Percentiles rank a stretch among this genome's conserved stretches.
Conservation (phyloP, 2,888 invertebrate species). For the Opisthograptis luteolata region DNA sequence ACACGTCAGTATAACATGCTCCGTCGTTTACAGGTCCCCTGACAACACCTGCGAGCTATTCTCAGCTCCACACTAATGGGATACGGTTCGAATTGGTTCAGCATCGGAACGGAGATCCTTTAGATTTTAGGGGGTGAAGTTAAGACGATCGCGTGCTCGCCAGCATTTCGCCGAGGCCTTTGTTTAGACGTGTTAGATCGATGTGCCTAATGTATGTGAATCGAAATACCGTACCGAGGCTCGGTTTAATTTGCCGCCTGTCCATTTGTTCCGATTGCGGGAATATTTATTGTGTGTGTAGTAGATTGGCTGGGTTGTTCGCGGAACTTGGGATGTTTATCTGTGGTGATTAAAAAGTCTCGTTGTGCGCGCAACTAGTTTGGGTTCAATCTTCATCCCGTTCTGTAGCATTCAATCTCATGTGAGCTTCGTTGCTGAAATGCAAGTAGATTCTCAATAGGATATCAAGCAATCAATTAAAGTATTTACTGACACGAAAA, state of each 20-base stretch:
- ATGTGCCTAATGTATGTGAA: constrained; percentile 79
- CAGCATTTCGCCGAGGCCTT: constrained; percentile 69
- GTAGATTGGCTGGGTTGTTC: constrained; percentile 56
- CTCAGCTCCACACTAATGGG: not conserved
- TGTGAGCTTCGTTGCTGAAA: too few relatives aligned
- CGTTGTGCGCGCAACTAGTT: constrained; percentile 8
- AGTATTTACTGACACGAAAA: too few relatives aligned
- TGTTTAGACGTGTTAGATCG: constrained; percentile 81
- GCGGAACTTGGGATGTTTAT: constrained; percentile 34
- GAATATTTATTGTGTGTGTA: constrained; percentile 73
- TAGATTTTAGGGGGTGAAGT: constrained; percentile 43
- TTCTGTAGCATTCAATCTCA: too few relatives aligned
- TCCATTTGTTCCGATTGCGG: constrained; percentile 81
- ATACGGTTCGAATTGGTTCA: constrained; percentile 22
- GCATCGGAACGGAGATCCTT: constrained; percentile 31
- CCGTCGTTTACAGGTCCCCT: constrained; percentile 22
- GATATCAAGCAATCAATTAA: too few relatives aligned
- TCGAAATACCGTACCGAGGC: constrained; percentile 65
- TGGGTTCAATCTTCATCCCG: constrained; percentile 4
- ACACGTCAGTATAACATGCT: constrained; percentile 23
- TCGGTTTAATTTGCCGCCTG: constrained; percentile 80
- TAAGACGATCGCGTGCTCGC: constrained; percentile 77
- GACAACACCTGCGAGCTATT: constrained; percentile 1
- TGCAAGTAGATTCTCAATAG: too few relatives aligned
- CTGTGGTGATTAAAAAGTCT: constrained; percentile 35